These are phyloP conservation scores for Pelobates fuscus DNA, from an alignment of 2,113 vertebrate species.

Conservation along the genomic window DNA sequence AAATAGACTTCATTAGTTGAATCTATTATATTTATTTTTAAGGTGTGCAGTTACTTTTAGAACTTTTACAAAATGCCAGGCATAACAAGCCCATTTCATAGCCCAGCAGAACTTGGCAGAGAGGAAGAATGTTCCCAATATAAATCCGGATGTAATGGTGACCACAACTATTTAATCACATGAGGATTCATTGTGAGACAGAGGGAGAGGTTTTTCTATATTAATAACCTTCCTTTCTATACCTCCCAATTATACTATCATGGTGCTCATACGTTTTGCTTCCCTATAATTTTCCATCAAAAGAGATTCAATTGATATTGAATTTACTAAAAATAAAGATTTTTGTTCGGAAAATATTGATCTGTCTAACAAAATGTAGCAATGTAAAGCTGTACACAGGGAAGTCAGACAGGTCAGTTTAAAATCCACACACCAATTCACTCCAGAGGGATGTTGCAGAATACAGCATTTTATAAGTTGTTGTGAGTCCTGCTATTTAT, in stretches of 20 bases:
- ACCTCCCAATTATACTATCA: conserved; percentile 3
- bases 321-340: no score
- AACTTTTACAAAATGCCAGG: neutral
- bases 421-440: no score
- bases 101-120: conserved; percentile 1
- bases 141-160: conserved; percentile 20
- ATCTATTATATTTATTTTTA: neutral
- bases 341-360: no score
- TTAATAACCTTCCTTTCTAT: neutral
- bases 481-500: no score
- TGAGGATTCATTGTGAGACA: conserved; percentile 6
- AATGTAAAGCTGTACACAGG: no score
- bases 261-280: neutral
- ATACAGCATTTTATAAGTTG: no score
- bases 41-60: conserved; percentile 5
- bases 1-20: neutral
- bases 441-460: no score
- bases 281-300: neutral
- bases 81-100: neutral
- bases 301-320: no score
- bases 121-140: conserved; percentile 7
- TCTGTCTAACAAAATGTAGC: no score
- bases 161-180: conserved; percentile 1
- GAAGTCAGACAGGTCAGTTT: no score
- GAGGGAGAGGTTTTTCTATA: conserved; percentile 2